Percentiles rank a stretch among this genome's conserved stretches.
Evolutionary conservation across 1,140 invertebrate genomes (phyloP).

Genomic region (Drosophila kikkawai): DNA sequence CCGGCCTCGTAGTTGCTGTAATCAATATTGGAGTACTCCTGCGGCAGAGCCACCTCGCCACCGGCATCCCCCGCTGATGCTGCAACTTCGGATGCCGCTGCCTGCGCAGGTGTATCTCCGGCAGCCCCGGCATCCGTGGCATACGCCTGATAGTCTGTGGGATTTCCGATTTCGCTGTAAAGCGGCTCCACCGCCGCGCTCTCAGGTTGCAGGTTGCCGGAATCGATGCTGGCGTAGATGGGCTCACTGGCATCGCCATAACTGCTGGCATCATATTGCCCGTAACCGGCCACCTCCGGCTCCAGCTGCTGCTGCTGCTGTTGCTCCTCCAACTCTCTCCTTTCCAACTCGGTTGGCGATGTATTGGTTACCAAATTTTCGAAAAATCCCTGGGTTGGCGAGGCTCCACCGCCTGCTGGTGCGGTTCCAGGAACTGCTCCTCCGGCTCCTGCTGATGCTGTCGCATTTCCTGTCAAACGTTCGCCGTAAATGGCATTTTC

Average conservation of each 20-base stretch:
- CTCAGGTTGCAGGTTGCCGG: slow-evolving; percentile 41
- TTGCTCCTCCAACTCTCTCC: slow-evolving; percentile 8
- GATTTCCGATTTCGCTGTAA: slow-evolving; percentile 81
- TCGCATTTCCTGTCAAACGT: slow-evolving; percentile 59
- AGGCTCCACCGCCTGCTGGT: slow-evolving; percentile 2
- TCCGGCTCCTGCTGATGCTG: slow-evolving; percentile 21
- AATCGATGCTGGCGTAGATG: slow-evolving; percentile 71
- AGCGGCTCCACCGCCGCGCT: slow-evolving; percentile 52
- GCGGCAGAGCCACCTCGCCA: slow-evolving; percentile 37
- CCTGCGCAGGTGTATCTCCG: slow-evolving; percentile 11
- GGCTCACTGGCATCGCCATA: slow-evolving; percentile 64
- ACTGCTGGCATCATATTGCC: slow-evolving; percentile 62
- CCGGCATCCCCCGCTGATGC: background rate
- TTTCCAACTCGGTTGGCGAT: slow-evolving; percentile 13
- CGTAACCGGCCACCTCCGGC: slow-evolving; percentile 49
- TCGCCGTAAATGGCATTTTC: slow-evolving; percentile 85
- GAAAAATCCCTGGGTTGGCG: slow-evolving; percentile 59
- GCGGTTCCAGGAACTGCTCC: slow-evolving; percentile 12
- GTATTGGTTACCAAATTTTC: slow-evolving; percentile 64
- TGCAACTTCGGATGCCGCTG: background rate
- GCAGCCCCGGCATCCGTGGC: slow-evolving; percentile 48
- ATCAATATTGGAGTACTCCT: slow-evolving; percentile 78
- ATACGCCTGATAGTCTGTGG: slow-evolving; percentile 74
- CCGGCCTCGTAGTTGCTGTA: slow-evolving; percentile 77
- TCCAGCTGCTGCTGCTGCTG: slow-evolving; percentile 16